Evolutionary conservation across 2,797 vertebrate species (phyloP).

Genomic region (Paramormyrops hopkinsi): DNA sequence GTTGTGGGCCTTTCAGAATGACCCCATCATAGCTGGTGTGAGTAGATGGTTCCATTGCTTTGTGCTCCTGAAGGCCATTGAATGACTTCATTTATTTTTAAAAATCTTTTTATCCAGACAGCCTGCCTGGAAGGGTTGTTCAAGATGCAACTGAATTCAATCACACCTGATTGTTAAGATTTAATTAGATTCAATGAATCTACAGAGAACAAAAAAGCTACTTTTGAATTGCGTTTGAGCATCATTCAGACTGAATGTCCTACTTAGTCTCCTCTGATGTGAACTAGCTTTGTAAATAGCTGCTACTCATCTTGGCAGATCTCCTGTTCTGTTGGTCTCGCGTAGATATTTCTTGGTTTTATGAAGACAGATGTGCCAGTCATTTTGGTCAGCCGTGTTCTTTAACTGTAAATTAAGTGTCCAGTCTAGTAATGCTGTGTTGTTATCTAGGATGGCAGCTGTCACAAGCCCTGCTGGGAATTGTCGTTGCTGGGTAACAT

Average conservation of each 20-base stretch:
- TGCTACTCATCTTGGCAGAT: background rate
- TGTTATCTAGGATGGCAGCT: background rate
- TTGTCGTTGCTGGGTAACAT: background rate
- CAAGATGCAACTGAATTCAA: background rate
- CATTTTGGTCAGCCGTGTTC: background rate
- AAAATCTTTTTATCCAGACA: background rate
- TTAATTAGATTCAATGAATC: background rate
- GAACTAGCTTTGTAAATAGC: background rate
- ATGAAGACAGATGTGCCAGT: background rate
- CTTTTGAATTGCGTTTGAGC: background rate
- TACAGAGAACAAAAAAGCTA: background rate
- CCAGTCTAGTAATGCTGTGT: background rate
- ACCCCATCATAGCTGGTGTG: background rate
- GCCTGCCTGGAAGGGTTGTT: background rate
- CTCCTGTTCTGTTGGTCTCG: background rate
- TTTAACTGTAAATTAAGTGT: background rate
- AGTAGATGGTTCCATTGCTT: background rate
- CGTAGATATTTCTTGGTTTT: background rate
- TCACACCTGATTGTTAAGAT: background rate
- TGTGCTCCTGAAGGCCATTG: background rate
- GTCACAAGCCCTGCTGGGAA: background rate
- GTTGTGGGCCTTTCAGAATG: background rate
- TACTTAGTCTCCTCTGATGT: background rate
- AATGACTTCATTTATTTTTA: background rate
- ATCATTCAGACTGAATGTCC: background rate